Evolutionary conservation across 2,888 invertebrate genomes (phyloP).

Genomic region (Pachymerium ferrugineum): DNA sequence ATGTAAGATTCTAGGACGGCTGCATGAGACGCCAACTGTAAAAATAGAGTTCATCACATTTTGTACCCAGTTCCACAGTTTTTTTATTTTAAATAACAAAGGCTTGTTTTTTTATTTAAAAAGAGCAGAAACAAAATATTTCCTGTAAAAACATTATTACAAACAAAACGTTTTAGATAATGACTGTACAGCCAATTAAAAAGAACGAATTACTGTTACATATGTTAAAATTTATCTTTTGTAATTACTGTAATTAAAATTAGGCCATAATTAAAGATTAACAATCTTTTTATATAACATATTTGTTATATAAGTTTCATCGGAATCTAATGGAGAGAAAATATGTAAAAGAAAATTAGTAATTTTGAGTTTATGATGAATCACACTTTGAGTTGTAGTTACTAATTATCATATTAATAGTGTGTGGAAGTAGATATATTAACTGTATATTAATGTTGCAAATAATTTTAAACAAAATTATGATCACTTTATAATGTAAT

Average conservation of each 20-base stretch:
- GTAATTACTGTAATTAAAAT: constrained; percentile 11
- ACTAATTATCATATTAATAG: too few species aligned
- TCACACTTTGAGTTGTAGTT: too few species aligned
- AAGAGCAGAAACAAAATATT: neutral
- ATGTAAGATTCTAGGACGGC: neutral
- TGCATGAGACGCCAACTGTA: neutral
- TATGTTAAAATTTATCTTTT: neutral
- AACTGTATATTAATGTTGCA: too few species aligned
- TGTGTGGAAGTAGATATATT: too few species aligned
- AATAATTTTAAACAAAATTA: too few species aligned
- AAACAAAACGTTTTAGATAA: neutral
- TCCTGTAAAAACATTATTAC: constrained; percentile 5
- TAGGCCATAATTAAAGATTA: constrained; percentile 9
- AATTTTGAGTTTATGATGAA: too few species aligned
- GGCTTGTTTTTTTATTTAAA: neutral
- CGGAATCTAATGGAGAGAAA: neutral
- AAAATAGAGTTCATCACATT: neutral
- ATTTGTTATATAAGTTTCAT: too few species aligned
- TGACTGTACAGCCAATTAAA: neutral
- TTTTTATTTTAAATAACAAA: too few species aligned
- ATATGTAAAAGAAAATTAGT: too few species aligned
- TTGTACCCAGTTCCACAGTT: neutral
- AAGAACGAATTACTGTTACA: neutral
- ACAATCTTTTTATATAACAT: neutral
- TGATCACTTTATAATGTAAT: too few species aligned